Percentiles rank a stretch among this genome's conserved stretches.
Conservation (phyloP, 2,113 vertebrate species). For the Riparia riparia region DNA sequence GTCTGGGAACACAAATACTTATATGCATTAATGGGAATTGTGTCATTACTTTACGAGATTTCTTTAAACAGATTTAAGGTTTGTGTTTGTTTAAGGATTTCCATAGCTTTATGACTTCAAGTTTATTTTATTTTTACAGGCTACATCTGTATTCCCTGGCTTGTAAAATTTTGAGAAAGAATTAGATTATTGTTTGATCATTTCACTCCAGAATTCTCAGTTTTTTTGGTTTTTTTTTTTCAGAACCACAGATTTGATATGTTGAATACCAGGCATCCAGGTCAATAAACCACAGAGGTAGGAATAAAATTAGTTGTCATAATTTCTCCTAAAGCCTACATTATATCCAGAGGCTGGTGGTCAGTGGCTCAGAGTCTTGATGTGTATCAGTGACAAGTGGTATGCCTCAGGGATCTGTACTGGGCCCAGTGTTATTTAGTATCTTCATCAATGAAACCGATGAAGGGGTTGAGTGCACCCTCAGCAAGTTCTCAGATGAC, state of each 20-base stretch:
- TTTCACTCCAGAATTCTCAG: not conserved
- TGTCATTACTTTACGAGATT: not conserved
- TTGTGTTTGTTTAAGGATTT: not conserved
- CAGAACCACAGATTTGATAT: not conserved
- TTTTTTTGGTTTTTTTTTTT: not conserved
- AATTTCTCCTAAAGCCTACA: not conserved
- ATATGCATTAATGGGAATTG: not conserved
- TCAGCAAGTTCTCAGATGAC: not conserved
- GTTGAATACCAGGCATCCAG: not conserved
- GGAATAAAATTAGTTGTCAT: not conserved
- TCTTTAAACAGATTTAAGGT: not conserved
- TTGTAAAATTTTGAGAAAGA: not conserved
- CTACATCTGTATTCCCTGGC: not conserved
- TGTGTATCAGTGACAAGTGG: not conserved
- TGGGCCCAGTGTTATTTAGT: not conserved
- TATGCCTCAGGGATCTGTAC: not conserved
- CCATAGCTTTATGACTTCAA: not conserved
- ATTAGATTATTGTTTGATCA: not conserved
- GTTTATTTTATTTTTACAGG: not conserved
- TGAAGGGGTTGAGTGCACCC: fast-evolving
- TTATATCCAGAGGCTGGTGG: not conserved
- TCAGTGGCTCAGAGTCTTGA: not conserved
- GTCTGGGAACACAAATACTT: not conserved
- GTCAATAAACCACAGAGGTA: not conserved
- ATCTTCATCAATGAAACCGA: not conserved